Evolutionary conservation across 1,140 invertebrate species (phyloP), one percentile per base, ranked within the genome.

Genomic region (Propsilocerus akamusi): DNA sequence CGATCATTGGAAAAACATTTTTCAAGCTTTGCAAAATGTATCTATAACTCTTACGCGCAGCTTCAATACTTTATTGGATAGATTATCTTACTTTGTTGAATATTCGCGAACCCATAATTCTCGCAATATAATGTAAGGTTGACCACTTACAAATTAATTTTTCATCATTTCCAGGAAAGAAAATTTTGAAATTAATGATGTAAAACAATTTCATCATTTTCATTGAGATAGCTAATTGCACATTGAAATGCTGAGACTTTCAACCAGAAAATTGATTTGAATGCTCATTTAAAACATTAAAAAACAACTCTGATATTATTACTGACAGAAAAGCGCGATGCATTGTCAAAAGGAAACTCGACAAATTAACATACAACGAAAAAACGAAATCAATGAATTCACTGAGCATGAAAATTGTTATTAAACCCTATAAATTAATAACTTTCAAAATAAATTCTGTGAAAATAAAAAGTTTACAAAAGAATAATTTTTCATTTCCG

Each of bases 361-460:
- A 17, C 22, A 41, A 41, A 41, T 41, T 41, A 41, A 41, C 34
- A 41, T 17, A 41, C 2, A 11, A n/a, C 28, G 28, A 11, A 30
- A 11, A 41, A 20, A 20, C 10, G 34, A 41, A 41, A 20, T 41
- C 22, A 14, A 20, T 20, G 8, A 20, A 20, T 41, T 41, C 34
- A 41, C 12, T 41, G 34, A 41, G 34, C 34, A 41, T 41, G 34
- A 41, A 41, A 41, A 41, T 41, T 41, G 34, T 41, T 20, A 41
- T 41, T 41, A 41, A 41, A 14, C 34, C 22, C 4, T 20, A 20
- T 20, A 41, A 11, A 30, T 41, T 37, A 10, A 20, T 20, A 20
- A 41, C 17, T 30, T 30, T 30, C n/a, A 30, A 11, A n/a, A 8
- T 11, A 11, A 30, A 8, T 11, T 30, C 10, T 30, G n/a, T 30